A percentile compares a stretch with the other conserved stretches of the same genome.
phyloP scores from a whole-genome alignment of 2,797 vertebrate species.

The Vultur gryphus region DNA sequence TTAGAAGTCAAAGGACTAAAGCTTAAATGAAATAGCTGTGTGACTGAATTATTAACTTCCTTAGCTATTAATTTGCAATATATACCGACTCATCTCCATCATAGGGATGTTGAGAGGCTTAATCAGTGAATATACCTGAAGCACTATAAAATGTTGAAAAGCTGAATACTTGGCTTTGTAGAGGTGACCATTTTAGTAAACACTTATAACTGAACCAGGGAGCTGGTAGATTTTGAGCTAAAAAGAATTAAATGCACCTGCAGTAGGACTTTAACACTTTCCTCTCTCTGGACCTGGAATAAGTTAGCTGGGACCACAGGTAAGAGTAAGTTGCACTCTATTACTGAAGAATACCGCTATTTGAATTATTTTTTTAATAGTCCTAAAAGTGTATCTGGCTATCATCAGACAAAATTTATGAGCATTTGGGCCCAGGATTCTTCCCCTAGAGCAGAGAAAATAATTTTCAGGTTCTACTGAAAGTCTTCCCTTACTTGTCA shows the following conservation, averaged over 20 bases:
- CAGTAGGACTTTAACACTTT: neutral
- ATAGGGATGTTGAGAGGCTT: neutral
- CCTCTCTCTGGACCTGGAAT: neutral
- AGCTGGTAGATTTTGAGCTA: neutral
- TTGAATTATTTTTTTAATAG: neutral
- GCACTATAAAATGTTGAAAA: neutral
- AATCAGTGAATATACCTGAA: neutral
- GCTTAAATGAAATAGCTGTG: conserved; percentile 17
- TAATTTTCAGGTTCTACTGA: neutral
- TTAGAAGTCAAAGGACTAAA: conserved; percentile 26
- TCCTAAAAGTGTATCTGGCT: neutral
- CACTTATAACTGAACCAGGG: neutral
- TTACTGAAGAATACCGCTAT: neutral
- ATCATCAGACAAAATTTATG: neutral
- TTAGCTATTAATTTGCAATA: conserved; percentile 19
- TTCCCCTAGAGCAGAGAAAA: neutral
- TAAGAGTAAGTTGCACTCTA: neutral
- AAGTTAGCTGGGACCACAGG: neutral
- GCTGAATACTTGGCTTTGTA: neutral
- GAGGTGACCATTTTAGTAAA: neutral
- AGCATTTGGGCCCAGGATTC: neutral
- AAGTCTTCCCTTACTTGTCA: neutral
- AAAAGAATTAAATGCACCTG: neutral
- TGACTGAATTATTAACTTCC: conserved; percentile 31
- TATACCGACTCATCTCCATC: neutral